Evolutionary conservation across 2,888 invertebrate species (phyloP).

Genomic region (Erebia palarica): DNA sequence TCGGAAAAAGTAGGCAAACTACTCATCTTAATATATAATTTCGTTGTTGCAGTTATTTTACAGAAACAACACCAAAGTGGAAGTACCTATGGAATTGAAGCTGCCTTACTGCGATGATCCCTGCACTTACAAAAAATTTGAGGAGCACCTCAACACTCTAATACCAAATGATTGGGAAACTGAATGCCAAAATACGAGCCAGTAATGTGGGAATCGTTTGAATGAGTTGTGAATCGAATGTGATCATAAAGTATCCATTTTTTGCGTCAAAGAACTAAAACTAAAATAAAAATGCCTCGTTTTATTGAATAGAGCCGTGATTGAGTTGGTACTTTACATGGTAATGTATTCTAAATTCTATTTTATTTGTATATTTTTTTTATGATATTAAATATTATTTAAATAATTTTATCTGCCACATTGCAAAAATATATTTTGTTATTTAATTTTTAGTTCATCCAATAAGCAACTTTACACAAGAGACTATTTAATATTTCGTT

Average conservation of each 20-base stretch:
- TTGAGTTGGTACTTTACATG: too few relatives aligned
- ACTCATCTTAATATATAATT: constrained; percentile 19
- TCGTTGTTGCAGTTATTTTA: constrained; percentile 82
- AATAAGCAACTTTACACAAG: not conserved
- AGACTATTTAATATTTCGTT: not conserved
- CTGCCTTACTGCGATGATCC: constrained; percentile 85
- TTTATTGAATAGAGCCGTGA: not conserved
- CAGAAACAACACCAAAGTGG: constrained; percentile 83
- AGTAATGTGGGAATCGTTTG: constrained; percentile 22
- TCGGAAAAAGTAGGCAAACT: too few relatives aligned
- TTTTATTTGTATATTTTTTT: too few relatives aligned
- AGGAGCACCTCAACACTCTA: constrained; percentile 75
- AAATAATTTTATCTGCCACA: too few relatives aligned
- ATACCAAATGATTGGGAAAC: constrained; percentile 86
- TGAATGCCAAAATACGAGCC: constrained; percentile 80
- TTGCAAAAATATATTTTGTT: too few relatives aligned
- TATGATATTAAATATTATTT: too few relatives aligned
- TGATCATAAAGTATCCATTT: not conserved
- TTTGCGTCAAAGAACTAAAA: not conserved
- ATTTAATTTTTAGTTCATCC: not conserved
- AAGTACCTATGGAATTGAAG: constrained; percentile 80
- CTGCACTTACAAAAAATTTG: constrained; percentile 84
- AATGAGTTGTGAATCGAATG: not conserved
- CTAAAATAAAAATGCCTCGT: not conserved
- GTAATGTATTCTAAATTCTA: too few relatives aligned